Conservation (phyloP, 2,888 invertebrate genomes). For the Rapana venosa region DNA sequence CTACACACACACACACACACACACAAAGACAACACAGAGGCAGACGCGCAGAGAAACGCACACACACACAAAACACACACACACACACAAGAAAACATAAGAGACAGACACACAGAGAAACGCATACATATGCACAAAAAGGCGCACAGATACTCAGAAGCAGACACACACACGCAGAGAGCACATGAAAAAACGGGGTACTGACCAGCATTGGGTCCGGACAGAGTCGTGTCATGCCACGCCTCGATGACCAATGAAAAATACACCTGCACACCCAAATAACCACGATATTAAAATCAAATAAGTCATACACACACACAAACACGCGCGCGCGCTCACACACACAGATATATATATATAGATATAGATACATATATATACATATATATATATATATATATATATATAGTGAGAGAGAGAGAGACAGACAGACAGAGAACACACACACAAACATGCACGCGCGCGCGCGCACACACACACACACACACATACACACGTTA, state of each 20-base stretch:
- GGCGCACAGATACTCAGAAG: neutral
- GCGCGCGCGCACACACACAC: too few relatives aligned
- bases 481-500: too few relatives aligned
- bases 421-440: neutral
- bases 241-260: slow-evolving; percentile 98
- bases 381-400: neutral
- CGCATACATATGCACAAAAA: neutral
- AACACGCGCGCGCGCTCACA: too few relatives aligned
- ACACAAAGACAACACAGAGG: too few relatives aligned
- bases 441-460: too few relatives aligned
- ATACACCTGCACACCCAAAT: slow-evolving; percentile 86
- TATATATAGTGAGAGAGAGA: neutral
- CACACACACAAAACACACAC: too few relatives aligned
- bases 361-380: neutral
- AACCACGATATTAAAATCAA: neutral
- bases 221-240: slow-evolving; percentile 86
- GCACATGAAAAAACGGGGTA: neutral
- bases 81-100: neutral
- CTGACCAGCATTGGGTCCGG: slow-evolving; percentile 62
- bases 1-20: too few relatives aligned
- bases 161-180: neutral
- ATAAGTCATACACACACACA: too few relatives aligned
- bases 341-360: too few relatives aligned
- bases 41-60: too few relatives aligned
- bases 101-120: neutral